Evolutionary conservation across 1,140 invertebrate species (phyloP), one percentile per base, ranked within the genome.

Genomic region (Melanaphis sacchari): DNA sequence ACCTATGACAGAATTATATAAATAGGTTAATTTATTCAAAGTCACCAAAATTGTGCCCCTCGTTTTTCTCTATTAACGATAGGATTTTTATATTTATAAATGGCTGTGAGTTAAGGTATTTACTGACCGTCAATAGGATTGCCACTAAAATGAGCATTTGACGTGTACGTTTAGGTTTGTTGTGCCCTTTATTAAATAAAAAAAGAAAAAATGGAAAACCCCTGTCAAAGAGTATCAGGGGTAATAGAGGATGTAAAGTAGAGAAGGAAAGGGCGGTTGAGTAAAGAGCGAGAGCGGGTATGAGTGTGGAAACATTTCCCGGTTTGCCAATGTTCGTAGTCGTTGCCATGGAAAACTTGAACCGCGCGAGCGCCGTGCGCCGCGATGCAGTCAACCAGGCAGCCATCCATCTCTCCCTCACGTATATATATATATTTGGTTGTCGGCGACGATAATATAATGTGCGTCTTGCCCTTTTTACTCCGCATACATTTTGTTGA

Each of bases 321-420:
- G 88, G 46, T 89, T 89, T 54, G 46, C 49, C 88, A 52, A 52
- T 31, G 11, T 40, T n/a, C 54, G 38, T 66, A 90, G 89, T 90
- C 89, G 89, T 90, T 90, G 89, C 89, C 89, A 90, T 90, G 89
- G 89, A 90, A 90, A 90, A 90, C 89, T 15, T 66, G 89, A 38
- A 90, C 89, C 89, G 89, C 52, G 89, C 88, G 89, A 90, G 89
- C 89, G 89, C 89, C 52, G 89, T 90, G n/a, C 88, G 88, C 4
- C 52, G 88, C 49, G 88, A 38, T 38, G 85, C 46, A 89, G 87
- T 90, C 88, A 46, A 87, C 85, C 46, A 43, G 43, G 38, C 87
- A 54, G 87, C 87, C 87, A 52, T 54, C 89, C 89, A 90, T 90
- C 88, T 66, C 52, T 90, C 89, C 41, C 52, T 66, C 24, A 24